These are phyloP conservation scores for Drosophila acutilabella DNA, from an alignment of 2,888 invertebrate species.

Conservation along the genomic window DNA sequence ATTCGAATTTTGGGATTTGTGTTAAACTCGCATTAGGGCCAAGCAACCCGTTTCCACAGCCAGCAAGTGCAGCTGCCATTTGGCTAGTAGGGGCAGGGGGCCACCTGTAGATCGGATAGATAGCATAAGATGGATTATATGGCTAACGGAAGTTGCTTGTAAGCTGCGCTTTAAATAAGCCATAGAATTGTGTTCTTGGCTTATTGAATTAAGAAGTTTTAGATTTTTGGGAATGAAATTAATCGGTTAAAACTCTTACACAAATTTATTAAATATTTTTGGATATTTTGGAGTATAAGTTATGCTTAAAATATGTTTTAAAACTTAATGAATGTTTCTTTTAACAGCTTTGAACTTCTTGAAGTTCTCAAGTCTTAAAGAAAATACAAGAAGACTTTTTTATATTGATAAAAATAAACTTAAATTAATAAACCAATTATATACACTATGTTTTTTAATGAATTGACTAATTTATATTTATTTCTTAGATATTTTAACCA, in stretches of 20 bases:
- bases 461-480: too few relatives aligned
- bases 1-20: slow-evolving; percentile 15
- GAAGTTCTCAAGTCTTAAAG: too few relatives aligned
- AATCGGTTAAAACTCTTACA: neutral
- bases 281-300: too few relatives aligned
- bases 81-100: neutral
- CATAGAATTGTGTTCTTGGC: neutral
- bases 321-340: too few relatives aligned
- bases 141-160: slow-evolving; percentile 50
- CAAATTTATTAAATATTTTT: neutral
- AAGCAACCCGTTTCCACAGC: slow-evolving; percentile 34
- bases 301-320: too few relatives aligned
- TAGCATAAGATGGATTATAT: slow-evolving; percentile 20
- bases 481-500: too few relatives aligned
- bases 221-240: neutral
- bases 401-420: too few relatives aligned
- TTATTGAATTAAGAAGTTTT: neutral
- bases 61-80: slow-evolving; percentile 51
- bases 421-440: too few relatives aligned
- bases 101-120: slow-evolving; percentile 30
- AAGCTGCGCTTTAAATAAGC: slow-evolving; percentile 36
- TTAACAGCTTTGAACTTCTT: too few relatives aligned
- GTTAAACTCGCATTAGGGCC: slow-evolving; percentile 29
- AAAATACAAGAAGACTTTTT: too few relatives aligned
- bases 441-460: too few relatives aligned